Evolutionary conservation across 2,797 vertebrate genomes (phyloP), one percentile per base, ranked within the genome.

Genomic region (Mionectes olivaceus): DNA sequence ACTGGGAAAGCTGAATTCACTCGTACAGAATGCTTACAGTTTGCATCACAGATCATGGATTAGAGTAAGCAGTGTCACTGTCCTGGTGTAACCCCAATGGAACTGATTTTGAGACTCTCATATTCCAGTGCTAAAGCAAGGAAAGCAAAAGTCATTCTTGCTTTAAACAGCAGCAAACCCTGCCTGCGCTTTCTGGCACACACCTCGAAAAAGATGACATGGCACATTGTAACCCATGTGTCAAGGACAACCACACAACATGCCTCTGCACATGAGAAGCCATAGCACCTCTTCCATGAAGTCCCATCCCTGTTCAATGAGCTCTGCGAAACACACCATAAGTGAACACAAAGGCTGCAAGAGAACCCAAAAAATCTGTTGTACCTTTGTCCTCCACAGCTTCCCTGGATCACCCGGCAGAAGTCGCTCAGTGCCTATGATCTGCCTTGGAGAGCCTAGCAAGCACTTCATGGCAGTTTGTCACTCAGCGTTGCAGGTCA

Each of bases 121-220:
- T 57, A 57, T 87, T 89, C 41, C 63, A 67, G 19, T 25, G 59
- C 32, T 61, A 83, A 94, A 83, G 67, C 70, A 87, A 87, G 41
- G 47, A 86, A 90, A 74, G 73, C 33, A 65, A 64, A 96, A 94
- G 28, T 46, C 52, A 47, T 50, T 78, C 32, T 43, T 70, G 47
- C 57, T 84, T 76, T 93, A 85, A n/a, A 43, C 47, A 87, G 33
- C 57, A 70, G 46, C 44, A 85, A 92, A 57, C 17, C 30, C 43
- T 76, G 18, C 30, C 50, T 46, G 50, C 0, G 0, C 37, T 60
- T 83, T 83, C 74, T 65, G 56, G 41, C 21, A 39, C 37, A 41
- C 65, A 35, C 16, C 80, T 87, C 64, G 37, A 71, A 44, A 91
- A 83, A 0, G 7, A 86, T 78, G 71, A 41, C 43, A 32, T 9